Percentiles rank a stretch among this genome's conserved stretches.
phyloP scores from a whole-genome alignment of 1,140 invertebrate genomes.

The Scaptomyza montana region DNA sequence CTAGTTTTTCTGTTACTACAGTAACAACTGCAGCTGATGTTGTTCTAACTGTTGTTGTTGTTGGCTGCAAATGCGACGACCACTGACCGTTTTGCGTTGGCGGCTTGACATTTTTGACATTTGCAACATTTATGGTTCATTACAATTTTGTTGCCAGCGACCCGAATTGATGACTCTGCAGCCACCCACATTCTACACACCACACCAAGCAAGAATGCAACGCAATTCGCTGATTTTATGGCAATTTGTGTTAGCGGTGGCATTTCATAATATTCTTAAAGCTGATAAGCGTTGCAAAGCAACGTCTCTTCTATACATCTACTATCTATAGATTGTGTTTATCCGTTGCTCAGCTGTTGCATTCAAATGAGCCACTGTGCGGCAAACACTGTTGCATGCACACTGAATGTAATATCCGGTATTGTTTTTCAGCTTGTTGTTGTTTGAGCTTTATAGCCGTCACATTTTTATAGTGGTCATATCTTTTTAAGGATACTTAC shows the following conservation, averaged over 20 bases:
- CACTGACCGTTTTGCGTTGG: constrained; percentile 57
- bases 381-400: constrained; percentile 49
- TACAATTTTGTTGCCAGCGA: constrained; percentile 57
- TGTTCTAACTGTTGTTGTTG: constrained; percentile 32
- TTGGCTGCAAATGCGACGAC: constrained; percentile 41
- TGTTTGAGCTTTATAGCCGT: constrained; percentile 50
- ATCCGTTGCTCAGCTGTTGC: constrained; percentile 44
- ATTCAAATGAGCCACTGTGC: constrained; percentile 35
- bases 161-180: constrained; percentile 18
- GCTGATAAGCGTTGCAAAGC: background rate
- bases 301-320: background rate
- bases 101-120: constrained; percentile 78
- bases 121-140: constrained; percentile 76
- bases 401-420: constrained; percentile 20
- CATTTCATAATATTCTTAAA: constrained; percentile 39
- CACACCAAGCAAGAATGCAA: constrained; percentile 39
- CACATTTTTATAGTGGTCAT: constrained; percentile 69
- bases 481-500: constrained; percentile 68
- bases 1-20: background rate
- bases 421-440: constrained; percentile 28
- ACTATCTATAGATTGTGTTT: constrained; percentile 4
- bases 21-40: constrained; percentile 1
- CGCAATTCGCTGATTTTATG: constrained; percentile 62
- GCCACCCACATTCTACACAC: background rate
- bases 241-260: constrained; percentile 43